Evolutionary conservation across 2,888 invertebrate species (phyloP).

Genomic region (Acanthosoma haemorrhoidale): DNA sequence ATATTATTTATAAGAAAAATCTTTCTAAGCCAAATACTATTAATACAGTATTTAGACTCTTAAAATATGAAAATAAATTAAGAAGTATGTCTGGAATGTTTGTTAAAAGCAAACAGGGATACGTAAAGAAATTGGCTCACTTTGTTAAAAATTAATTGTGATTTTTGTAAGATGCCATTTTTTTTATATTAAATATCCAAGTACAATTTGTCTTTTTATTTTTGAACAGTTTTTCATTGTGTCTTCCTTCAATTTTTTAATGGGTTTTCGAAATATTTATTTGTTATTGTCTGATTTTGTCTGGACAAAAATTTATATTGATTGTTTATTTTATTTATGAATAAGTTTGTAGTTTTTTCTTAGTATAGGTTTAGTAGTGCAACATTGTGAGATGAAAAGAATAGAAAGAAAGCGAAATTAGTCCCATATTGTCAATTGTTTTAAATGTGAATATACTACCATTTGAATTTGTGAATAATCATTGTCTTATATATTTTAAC

Average conservation of each 20-base stretch:
- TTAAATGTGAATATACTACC: conserved; percentile 42
- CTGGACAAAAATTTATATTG: conserved; percentile 30
- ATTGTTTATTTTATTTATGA: conserved; percentile 36
- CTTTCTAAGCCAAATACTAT: conserved; percentile 26
- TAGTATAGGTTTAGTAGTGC: conserved; percentile 35
- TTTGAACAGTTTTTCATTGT: conserved; percentile 25
- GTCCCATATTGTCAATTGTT: conserved; percentile 42
- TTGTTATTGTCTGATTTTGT: conserved; percentile 26
- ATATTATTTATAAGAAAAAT: conserved; percentile 14
- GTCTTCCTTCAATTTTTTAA: conserved; percentile 28
- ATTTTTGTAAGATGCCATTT: conserved; percentile 27
- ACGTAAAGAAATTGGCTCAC: conserved; percentile 25
- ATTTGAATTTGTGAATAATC: conserved; percentile 40
- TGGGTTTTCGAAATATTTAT: not conserved
- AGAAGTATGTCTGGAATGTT: not conserved
- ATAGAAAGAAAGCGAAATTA: conserved; percentile 35
- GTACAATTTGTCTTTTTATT: conserved; percentile 26
- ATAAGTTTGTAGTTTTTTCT: conserved; percentile 38
- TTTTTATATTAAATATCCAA: conserved; percentile 4
- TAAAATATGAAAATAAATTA: conserved; percentile 16
- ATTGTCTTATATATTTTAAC: conserved; percentile 20
- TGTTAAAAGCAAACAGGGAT: conserved; percentile 26
- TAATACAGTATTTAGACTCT: conserved; percentile 26
- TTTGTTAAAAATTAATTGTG: conserved; percentile 23
- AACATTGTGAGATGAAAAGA: conserved; percentile 30